Percentiles rank a stretch among this genome's conserved stretches.
phyloP scores from a whole-genome alignment of 2,888 invertebrate species.

The Ochropleura leucogaster region DNA sequence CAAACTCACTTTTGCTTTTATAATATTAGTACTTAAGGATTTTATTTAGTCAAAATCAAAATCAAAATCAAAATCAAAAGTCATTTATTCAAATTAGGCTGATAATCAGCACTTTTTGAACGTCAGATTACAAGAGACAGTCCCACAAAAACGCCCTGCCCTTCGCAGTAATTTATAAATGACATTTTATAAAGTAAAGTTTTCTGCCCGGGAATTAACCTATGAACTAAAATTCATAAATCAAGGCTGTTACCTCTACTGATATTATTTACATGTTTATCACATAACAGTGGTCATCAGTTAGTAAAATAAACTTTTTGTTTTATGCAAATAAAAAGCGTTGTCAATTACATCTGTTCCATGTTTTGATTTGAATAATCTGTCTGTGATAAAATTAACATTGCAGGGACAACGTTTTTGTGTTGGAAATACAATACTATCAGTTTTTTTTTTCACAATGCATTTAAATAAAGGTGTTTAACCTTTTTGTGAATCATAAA shows the following conservation, averaged over 20 bases:
- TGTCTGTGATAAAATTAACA: constrained; percentile 36
- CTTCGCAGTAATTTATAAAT: neutral
- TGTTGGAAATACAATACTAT: constrained; percentile 1
- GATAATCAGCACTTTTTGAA: too few relatives aligned
- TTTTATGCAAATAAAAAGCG: constrained; percentile 43
- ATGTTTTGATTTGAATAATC: constrained; percentile 49
- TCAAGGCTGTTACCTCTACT: neutral
- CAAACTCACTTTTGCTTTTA: too few relatives aligned
- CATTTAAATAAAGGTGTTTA: neutral
- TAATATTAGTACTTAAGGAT: too few relatives aligned
- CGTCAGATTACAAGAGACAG: too few relatives aligned
- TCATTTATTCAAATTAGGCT: too few relatives aligned
- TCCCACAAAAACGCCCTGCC: too few relatives aligned
- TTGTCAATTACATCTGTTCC: constrained; percentile 32
- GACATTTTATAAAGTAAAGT: neutral
- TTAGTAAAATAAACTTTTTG: constrained; percentile 33
- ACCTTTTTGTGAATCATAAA: neutral
- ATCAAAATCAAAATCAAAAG: too few relatives aligned
- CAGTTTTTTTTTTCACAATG: neutral
- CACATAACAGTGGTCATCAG: constrained; percentile 16
- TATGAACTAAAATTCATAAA: neutral
- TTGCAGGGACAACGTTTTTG: constrained; percentile 4
- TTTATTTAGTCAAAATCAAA: too few relatives aligned
- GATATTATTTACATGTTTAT: constrained; percentile 5
- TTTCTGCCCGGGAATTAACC: neutral